These are phyloP conservation scores for Drosophila aldrichi DNA, from an alignment of 2,888 invertebrate genomes.

Conservation along the genomic window DNA sequence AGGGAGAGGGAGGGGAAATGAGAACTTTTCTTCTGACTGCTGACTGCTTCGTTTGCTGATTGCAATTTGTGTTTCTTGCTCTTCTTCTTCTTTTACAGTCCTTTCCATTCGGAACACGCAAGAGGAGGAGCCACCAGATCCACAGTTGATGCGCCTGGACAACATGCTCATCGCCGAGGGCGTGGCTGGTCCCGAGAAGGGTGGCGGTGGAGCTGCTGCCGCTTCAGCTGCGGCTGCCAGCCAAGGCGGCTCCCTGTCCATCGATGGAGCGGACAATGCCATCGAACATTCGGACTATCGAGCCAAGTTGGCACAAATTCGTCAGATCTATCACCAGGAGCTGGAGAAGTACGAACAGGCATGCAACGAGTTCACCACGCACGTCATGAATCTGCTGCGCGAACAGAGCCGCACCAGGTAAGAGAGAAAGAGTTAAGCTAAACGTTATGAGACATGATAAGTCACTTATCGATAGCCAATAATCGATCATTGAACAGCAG, in stretches of 20 bases:
- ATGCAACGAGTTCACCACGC: slow-evolving; percentile 99
- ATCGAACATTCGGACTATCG: slow-evolving; percentile 99
- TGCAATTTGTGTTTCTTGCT: slow-evolving; percentile 1
- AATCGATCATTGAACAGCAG: not conserved
- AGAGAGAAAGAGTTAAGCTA: not conserved
- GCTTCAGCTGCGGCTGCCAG: slow-evolving; percentile 96
- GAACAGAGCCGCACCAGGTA: slow-evolving; percentile 96
- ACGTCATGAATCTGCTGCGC: slow-evolving; percentile 98
- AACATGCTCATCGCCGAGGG: slow-evolving; percentile 99
- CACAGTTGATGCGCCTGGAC: slow-evolving; percentile 98
- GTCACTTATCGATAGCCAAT: not conserved
- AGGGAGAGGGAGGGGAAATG: not conserved
- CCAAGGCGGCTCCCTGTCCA: slow-evolving; percentile 86
- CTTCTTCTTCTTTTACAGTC: slow-evolving; percentile 87
- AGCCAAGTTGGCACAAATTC: slow-evolving; percentile 98
- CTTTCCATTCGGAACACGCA: slow-evolving; percentile 97
- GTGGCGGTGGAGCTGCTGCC: slow-evolving; percentile 94
- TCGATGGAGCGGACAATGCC: slow-evolving; percentile 92
- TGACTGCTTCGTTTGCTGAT: slow-evolving; percentile 18
- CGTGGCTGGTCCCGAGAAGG: slow-evolving; percentile 97
- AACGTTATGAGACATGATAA: too few relatives aligned
- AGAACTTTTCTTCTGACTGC: slow-evolving; percentile 3
- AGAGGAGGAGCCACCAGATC: slow-evolving; percentile 99
- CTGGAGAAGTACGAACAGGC: slow-evolving; percentile 99
- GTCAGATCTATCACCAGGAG: slow-evolving; percentile 99